phyloP scores from a whole-genome alignment of 2,113 vertebrate species.

The Taxidea taxus region DNA sequence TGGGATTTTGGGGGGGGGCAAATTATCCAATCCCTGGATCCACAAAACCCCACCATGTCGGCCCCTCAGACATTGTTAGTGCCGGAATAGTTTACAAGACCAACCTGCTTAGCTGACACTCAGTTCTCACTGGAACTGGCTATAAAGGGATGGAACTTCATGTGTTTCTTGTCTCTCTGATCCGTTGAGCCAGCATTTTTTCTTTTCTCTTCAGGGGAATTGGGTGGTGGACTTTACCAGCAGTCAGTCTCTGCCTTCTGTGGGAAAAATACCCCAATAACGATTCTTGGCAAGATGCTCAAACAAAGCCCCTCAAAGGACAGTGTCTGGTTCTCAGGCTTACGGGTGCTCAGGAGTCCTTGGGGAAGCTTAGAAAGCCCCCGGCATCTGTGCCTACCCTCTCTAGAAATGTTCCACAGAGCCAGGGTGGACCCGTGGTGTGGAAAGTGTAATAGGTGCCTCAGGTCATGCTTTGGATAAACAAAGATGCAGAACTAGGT shows the following conservation, averaged over 20 bases:
- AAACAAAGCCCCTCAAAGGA: background rate
- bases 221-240: background rate
- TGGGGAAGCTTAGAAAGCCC: background rate
- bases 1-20: background rate
- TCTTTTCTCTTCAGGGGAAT: background rate
- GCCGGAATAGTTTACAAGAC: background rate
- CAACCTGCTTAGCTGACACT: background rate
- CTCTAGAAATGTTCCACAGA: background rate
- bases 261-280: background rate
- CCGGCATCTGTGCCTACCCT: background rate
- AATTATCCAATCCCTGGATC: background rate
- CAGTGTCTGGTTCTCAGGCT: background rate
- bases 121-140: background rate
- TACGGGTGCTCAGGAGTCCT: background rate
- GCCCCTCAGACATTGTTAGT: background rate
- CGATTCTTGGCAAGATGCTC: background rate
- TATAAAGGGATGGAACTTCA: background rate
- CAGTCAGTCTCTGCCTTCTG: background rate
- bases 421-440: background rate
- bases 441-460: too few species aligned
- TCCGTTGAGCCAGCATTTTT: background rate
- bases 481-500: background rate
- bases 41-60: background rate
- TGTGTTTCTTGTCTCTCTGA: background rate
- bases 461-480: background rate